phyloP scores from a whole-genome alignment of 2,113 vertebrate species.

The Cercopithecus mona region DNA sequence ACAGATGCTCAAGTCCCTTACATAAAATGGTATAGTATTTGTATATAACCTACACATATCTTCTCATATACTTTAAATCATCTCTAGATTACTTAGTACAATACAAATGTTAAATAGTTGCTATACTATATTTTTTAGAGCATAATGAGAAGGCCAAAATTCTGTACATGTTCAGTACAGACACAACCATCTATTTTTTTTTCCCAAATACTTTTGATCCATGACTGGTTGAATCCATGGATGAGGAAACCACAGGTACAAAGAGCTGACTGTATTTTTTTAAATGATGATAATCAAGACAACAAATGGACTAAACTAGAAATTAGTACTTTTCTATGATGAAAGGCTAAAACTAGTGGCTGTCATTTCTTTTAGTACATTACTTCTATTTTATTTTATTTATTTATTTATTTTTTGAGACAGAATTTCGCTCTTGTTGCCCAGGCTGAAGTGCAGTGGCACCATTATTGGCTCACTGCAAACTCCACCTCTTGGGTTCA shows the following conservation, averaged over 20 bases:
- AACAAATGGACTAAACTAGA: background rate
- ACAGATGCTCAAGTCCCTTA: background rate
- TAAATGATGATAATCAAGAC: background rate
- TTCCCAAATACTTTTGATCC: background rate
- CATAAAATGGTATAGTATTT: background rate
- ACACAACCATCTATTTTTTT: background rate
- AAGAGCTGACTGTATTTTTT: background rate
- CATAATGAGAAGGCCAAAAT: background rate
- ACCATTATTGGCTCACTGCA: too few species aligned
- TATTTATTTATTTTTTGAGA: too few species aligned
- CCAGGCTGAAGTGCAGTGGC: too few species aligned
- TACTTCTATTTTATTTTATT: background rate
- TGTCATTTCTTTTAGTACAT: background rate
- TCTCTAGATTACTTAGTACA: background rate
- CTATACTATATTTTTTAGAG: background rate
- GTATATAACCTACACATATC: background rate
- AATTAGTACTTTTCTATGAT: background rate
- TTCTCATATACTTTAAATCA: background rate
- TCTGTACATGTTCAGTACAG: background rate
- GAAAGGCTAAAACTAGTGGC: background rate
- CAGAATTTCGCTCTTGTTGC: too few species aligned
- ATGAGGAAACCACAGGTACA: background rate
- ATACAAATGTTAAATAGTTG: background rate
- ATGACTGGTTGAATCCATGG: background rate
- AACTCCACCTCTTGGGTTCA: too few species aligned